Percentiles rank a stretch among this genome's conserved stretches.
Conservation (phyloP, 2,888 invertebrate genomes). For the Scaptomyza caliginosa region DNA sequence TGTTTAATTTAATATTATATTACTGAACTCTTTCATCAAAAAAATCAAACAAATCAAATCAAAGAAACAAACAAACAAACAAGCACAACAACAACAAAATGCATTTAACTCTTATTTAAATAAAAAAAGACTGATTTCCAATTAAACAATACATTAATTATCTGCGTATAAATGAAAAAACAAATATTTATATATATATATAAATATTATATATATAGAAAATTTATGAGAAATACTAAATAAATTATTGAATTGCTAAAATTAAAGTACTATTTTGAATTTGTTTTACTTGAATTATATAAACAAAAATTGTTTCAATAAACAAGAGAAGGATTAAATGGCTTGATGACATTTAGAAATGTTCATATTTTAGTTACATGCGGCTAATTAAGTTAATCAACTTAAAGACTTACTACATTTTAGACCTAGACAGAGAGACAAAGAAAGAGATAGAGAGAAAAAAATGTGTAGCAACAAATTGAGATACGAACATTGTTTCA, state of each 20-base stretch:
- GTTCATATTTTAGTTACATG: too few species aligned
- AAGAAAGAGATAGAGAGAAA: neutral
- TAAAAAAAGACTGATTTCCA: conserved; percentile 84
- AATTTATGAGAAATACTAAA: conserved; percentile 73
- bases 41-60: conserved; percentile 29
- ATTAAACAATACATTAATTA: conserved; percentile 81
- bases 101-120: conserved; percentile 80
- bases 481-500: conserved; percentile 36
- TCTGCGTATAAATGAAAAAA: conserved; percentile 63
- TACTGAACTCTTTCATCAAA: conserved; percentile 19
- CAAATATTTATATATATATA: conserved; percentile 43
- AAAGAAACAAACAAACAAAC: conserved; percentile 50
- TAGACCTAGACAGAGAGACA: neutral
- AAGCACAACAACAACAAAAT: conserved; percentile 58
- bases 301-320: neutral
- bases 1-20: conserved; percentile 18
- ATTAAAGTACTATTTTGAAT: conserved; percentile 1
- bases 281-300: neutral
- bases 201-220: conserved; percentile 55
- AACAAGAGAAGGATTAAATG: neutral
- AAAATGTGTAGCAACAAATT: conserved; percentile 16
- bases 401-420: neutral
- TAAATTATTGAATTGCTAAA: conserved; percentile 78
- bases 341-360: neutral
- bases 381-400: neutral